Conservation (phyloP, 2,888 invertebrate species). For the Crossocerus cetratus region DNA sequence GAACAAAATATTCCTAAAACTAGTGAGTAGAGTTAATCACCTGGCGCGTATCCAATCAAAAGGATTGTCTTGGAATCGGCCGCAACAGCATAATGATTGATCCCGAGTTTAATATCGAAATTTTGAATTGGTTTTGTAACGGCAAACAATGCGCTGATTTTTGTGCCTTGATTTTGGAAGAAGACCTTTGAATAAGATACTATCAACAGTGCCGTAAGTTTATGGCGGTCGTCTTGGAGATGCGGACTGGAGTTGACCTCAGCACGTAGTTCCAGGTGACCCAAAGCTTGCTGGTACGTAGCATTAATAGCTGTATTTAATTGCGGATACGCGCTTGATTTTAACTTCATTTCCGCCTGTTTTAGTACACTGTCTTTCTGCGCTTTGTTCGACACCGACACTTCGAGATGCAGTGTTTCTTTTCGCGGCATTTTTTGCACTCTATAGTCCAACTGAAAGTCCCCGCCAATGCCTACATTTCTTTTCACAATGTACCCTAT, state of each 20-base stretch:
- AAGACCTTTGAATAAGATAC: constrained; percentile 81
- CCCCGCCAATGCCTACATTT: constrained; percentile 79
- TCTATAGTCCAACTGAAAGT: constrained; percentile 83
- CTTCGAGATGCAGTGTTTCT: constrained; percentile 77
- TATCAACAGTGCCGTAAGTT: constrained; percentile 81
- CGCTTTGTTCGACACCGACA: constrained; percentile 79
- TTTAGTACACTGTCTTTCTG: constrained; percentile 80
- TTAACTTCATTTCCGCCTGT: constrained; percentile 83
- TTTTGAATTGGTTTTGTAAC: constrained; percentile 83
- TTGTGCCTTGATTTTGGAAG: constrained; percentile 79
- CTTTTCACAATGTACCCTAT: constrained; percentile 84
- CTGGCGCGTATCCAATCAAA: constrained; percentile 80
- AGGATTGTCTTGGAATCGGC: constrained; percentile 79
- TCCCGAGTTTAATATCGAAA: constrained; percentile 81
- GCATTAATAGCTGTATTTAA: constrained; percentile 72
- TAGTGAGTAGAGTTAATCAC: constrained; percentile 61
- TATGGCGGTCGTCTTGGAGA: constrained; percentile 79
- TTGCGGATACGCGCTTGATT: constrained; percentile 87
- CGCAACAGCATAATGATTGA: constrained; percentile 79
- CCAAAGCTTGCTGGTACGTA: constrained; percentile 82
- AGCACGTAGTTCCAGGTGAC: constrained; percentile 85
- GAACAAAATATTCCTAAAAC: background rate
- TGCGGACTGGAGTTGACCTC: constrained; percentile 84
- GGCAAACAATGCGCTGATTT: constrained; percentile 81
- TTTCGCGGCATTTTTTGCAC: constrained; percentile 78